Evolutionary conservation across 2,797 vertebrate genomes (phyloP), one percentile per base, ranked within the genome.

Genomic region (Halcyon leucocephala): DNA sequence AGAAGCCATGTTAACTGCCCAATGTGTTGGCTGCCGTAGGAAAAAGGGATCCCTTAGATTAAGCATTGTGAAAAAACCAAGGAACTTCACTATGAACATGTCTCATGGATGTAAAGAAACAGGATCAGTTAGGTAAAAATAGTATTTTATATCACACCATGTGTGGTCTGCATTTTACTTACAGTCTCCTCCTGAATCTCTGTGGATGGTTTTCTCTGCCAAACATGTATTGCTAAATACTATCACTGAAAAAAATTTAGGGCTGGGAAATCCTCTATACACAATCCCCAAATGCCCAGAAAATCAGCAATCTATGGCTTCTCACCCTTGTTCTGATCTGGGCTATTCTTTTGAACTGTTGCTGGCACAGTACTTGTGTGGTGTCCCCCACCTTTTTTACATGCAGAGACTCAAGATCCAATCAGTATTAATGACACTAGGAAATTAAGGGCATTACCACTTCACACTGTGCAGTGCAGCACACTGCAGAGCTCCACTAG

Each of bases 21-120:
- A n/a, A 7, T 37, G 42, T 46, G 18, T 44, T 6, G 1, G 24
- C 33, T 88, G 21, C 37, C 0, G 0, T 31, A 58, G 54, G 51
- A 55, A 24, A 73, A 66, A 60, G 41, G 39, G 17, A 66, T 62
- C 44, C 24, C 26, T 35, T 51, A 73, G 29, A 20, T 74, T 73
- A 16, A 57, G 17, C 37, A 39, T 11, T 69, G 37, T 55, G 15
- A 26, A 51, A 37, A 65, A 0, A 25, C 2, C 2, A 41, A 14
- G 25, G 22, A 20, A 39, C 18, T 71, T 81, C 8, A 57, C 39
- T 44, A 19, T 14, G 1, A 67, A 12, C 14, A 7, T 26, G 7
- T 66, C 21, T 67, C 54, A 91, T 0, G 0, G 42, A 20, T 35
- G 9, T 31, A 51, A 86, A 82, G 42, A 69, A 88, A 54, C 3